A percentile compares a stretch with the other conserved stretches of the same genome.
phyloP scores from a whole-genome alignment of 23 tunicate species.

The Halocynthia roretzi region DNA sequence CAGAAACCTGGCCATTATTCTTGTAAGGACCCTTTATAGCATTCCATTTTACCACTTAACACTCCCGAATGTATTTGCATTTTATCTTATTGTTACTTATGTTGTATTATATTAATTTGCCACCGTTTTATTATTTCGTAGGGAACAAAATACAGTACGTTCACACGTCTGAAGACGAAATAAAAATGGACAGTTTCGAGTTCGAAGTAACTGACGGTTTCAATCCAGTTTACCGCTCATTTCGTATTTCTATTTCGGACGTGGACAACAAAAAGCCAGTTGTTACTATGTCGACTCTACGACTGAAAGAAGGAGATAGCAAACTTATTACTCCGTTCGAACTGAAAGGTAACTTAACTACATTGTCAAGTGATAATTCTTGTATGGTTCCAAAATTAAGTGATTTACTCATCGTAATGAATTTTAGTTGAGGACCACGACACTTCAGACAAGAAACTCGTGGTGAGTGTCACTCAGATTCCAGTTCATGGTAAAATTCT shows the following conservation, averaged over 20 bases:
- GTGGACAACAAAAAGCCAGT: conserved; percentile 97
- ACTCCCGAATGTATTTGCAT: no score
- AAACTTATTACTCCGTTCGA: conserved; percentile 95
- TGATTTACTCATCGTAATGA: no score
- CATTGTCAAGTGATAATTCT: background rate
- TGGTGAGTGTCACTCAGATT: conserved; percentile 61
- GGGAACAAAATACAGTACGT: conserved; percentile 95
- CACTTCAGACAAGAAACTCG: conserved; percentile 63
- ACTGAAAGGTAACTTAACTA: conserved; percentile 45
- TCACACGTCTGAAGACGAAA: conserved; percentile 89
- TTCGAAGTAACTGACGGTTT: conserved; percentile 95
- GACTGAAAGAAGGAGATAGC: conserved; percentile 77
- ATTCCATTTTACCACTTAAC: no score
- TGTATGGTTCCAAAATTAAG: no score
- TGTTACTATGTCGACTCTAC: conserved; percentile 56
- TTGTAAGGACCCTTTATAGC: no score
- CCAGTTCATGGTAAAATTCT: conserved; percentile 88
- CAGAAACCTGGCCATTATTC: no score
- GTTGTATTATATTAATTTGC: no score
- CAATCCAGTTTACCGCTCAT: conserved; percentile 95
- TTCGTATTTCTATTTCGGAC: conserved; percentile 91
- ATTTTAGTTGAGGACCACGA: conserved; percentile 82
- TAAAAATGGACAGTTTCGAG: conserved; percentile 95
- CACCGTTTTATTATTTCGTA: conserved; percentile 1
- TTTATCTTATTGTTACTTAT: no score